Percentiles rank a stretch among this genome's conserved stretches.
These are phyloP conservation scores for Odontamblyopus lacepedii DNA, from an alignment of 2,797 vertebrate species.

Conservation along the genomic window DNA sequence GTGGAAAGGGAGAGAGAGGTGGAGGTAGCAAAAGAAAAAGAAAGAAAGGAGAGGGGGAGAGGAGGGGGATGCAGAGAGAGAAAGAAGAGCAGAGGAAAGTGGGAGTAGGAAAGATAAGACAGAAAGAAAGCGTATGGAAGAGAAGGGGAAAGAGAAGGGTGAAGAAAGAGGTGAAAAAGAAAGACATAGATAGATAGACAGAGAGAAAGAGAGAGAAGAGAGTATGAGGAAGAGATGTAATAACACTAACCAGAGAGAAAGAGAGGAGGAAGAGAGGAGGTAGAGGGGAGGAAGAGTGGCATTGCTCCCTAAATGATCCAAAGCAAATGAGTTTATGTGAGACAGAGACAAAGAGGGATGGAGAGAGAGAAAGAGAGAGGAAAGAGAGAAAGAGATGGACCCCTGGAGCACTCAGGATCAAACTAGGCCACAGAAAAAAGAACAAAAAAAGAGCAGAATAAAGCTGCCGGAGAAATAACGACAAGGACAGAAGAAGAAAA, in stretches of 20 bases:
- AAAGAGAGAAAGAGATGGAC: not conserved
- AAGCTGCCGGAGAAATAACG: conserved; percentile 6
- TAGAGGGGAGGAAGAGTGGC: conserved; percentile 17
- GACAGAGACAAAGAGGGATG: not conserved
- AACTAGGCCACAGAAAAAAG: conserved; percentile 59
- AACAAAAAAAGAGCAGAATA: not conserved
- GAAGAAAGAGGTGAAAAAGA: not conserved
- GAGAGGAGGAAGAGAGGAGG: not conserved
- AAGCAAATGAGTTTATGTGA: conserved; percentile 69
- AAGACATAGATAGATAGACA: no score
- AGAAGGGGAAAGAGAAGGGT: no score
- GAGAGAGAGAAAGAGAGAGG: not conserved
- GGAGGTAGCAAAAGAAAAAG: not conserved
- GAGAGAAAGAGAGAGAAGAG: not conserved
- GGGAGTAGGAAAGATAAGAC: not conserved
- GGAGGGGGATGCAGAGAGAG: not conserved
- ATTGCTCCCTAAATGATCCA: conserved; percentile 67
- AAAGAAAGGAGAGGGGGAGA: not conserved
- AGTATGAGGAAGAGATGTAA: not conserved
- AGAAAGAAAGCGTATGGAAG: not conserved
- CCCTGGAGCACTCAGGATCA: conserved; percentile 59
- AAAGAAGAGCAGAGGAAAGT: not conserved
- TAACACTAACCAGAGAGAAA: not conserved
- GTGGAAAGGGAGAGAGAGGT: not conserved
- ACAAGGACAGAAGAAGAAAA: conserved; percentile 9